Conservation (phyloP, 2,113 vertebrate genomes). For the Siphamia tubifer region DNA sequence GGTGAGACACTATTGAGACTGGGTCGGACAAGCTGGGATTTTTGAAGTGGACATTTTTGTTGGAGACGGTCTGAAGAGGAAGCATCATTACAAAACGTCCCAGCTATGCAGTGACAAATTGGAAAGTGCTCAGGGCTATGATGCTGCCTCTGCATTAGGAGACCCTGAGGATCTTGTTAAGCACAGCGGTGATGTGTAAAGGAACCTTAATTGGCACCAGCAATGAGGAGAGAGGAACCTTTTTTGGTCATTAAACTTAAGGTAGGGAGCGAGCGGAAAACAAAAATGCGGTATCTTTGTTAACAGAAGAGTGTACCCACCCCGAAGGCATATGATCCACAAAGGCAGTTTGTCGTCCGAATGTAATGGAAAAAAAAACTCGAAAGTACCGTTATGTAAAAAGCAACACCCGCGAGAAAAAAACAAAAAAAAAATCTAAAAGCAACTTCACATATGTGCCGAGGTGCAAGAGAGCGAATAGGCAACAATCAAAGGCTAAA, state of each 20-base stretch:
- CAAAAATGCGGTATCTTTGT: background rate
- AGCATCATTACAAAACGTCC: too few species aligned
- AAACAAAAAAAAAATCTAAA: too few species aligned
- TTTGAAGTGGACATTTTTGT: background rate
- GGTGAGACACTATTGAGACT: too few species aligned
- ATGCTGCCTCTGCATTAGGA: background rate
- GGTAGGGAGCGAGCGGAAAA: background rate
- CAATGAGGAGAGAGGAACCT: background rate
- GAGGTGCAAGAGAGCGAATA: background rate
- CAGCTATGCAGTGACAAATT: background rate
- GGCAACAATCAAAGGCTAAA: background rate
- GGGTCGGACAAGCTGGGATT: too few species aligned
- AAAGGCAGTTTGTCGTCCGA: background rate
- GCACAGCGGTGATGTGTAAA: background rate
- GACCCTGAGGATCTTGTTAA: slow-evolving; percentile 2
- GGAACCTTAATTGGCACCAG: background rate
- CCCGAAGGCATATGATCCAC: background rate
- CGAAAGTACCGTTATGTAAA: background rate
- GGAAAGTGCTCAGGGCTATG: background rate
- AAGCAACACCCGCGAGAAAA: background rate
- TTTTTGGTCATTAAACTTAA: background rate
- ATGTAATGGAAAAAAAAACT: background rate
- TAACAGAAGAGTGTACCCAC: background rate
- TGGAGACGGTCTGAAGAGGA: too few species aligned
- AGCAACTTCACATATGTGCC: background rate